Conservation (phyloP, 2,113 vertebrate species). For the Paedocypris sp. region DNA sequence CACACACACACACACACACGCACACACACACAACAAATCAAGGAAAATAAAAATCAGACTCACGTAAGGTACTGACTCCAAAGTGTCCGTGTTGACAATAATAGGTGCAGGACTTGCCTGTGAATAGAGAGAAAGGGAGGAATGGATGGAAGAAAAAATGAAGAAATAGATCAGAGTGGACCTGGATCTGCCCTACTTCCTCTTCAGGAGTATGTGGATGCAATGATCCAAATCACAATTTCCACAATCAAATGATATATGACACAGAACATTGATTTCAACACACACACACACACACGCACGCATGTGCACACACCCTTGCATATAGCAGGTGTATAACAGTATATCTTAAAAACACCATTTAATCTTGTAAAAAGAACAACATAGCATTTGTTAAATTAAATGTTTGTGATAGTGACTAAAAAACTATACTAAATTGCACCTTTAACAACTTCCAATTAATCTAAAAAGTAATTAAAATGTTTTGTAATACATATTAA, state of each 20-base stretch:
- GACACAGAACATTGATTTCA: background rate
- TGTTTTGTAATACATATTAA: too few relatives aligned
- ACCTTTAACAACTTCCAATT: too few relatives aligned
- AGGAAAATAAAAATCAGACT: conserved; percentile 54
- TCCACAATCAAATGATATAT: background rate
- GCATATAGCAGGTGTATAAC: too few relatives aligned
- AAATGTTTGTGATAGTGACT: too few relatives aligned
- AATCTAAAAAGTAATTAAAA: too few relatives aligned
- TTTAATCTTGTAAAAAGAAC: too few relatives aligned
- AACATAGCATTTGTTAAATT: too few relatives aligned
- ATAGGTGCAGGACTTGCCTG: conserved; percentile 92
- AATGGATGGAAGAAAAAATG: conserved; percentile 10
- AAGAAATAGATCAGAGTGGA: conserved; percentile 27
- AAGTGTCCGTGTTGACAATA: conserved; percentile 93
- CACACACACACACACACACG: background rate
- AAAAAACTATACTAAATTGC: too few relatives aligned
- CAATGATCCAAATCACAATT: conserved; percentile 18
- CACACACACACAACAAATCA: background rate
- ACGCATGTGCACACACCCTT: too few relatives aligned
- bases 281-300: background rate
- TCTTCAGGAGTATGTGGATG: conserved; percentile 29
- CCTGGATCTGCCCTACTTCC: conserved; percentile 39
- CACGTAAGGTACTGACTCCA: conserved; percentile 93
- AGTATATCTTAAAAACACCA: too few relatives aligned
- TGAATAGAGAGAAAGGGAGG: conserved; percentile 23